Percentiles rank a stretch among this genome's conserved stretches.
These are phyloP conservation scores for Heliconius ismenius DNA, from an alignment of 2,888 invertebrate genomes.

Conservation along the genomic window DNA sequence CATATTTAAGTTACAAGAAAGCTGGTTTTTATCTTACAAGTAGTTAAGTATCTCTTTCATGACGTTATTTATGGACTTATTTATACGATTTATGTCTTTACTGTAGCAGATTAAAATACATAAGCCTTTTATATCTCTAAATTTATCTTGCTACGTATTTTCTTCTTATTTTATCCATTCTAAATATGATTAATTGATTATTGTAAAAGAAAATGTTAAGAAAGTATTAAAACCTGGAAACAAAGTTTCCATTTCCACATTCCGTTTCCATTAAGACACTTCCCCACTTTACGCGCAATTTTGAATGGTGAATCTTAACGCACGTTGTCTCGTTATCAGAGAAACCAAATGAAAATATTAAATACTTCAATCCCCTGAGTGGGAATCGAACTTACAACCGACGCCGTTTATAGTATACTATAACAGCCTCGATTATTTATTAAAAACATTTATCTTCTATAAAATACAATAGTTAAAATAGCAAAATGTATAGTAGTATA, in stretches of 20 bases:
- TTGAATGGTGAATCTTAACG: too few species aligned
- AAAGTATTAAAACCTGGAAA: too few species aligned
- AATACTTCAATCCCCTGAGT: too few species aligned
- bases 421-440: background rate
- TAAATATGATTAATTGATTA: too few species aligned
- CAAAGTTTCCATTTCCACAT: too few species aligned
- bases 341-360: too few species aligned
- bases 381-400: too few species aligned
- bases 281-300: too few species aligned
- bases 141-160: background rate
- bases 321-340: too few species aligned
- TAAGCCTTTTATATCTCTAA: background rate
- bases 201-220: too few species aligned
- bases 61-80: slow-evolving; percentile 5
- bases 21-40: background rate
- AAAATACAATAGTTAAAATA: background rate
- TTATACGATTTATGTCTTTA: slow-evolving; percentile 2
- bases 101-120: background rate
- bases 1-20: background rate
- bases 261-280: too few species aligned
- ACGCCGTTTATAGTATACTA: too few species aligned
- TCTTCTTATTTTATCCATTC: background rate
- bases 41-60: background rate
- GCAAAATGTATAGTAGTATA: background rate
- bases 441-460: background rate